Conservation (phyloP, 2,113 vertebrate species). For the Cynocephalus volans region DNA sequence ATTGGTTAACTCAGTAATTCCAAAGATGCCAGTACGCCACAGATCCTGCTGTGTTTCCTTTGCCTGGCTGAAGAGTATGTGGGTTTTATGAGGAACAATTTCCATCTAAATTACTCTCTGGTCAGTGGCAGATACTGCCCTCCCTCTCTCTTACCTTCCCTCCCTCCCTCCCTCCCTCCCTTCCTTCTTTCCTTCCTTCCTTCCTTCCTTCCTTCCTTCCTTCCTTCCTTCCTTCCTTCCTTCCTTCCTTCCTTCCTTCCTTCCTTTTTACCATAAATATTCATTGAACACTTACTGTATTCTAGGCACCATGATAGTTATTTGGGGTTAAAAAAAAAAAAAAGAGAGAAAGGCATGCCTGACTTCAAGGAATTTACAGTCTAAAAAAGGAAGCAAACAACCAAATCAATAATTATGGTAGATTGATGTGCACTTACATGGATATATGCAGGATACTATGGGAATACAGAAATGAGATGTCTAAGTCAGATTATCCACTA, state of each 20-base stretch:
- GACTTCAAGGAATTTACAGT: background rate
- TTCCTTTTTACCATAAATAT: background rate
- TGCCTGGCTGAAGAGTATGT: background rate
- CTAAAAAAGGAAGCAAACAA: background rate
- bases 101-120: background rate
- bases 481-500: background rate
- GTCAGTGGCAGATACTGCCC: background rate
- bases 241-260: fast-evolving
- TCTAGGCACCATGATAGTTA: background rate
- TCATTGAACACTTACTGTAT: background rate
- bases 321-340: background rate
- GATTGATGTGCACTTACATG: background rate
- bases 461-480: background rate
- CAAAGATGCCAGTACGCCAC: background rate
- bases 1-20: background rate
- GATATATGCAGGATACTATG: background rate
- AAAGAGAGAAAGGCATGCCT: background rate
- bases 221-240: too few species aligned
- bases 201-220: background rate
- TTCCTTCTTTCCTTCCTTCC: fast-evolving
- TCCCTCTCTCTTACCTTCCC: fast-evolving
- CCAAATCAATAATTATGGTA: background rate
- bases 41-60: background rate
- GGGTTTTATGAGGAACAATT: background rate
- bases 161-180: too few species aligned